A percentile compares a stretch with the other conserved stretches of the same genome.
These are phyloP conservation scores for Drosophila pseudoobscura DNA, from an alignment of 1,140 invertebrate species.

Conservation along the genomic window DNA sequence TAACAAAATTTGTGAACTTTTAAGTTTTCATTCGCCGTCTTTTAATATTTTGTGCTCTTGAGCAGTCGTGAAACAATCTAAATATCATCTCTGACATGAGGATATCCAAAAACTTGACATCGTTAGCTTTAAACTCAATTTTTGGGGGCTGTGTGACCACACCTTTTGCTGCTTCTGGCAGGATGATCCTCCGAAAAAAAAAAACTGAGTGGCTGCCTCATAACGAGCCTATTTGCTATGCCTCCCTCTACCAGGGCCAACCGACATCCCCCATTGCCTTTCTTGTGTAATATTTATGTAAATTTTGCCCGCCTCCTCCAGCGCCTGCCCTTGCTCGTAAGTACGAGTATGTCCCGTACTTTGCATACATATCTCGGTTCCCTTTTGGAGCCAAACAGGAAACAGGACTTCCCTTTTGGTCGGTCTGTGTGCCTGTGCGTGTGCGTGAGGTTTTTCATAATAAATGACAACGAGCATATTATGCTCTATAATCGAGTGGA, in stretches of 20 bases:
- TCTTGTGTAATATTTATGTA: slow-evolving; percentile 77
- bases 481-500: slow-evolving; percentile 78
- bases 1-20: too few relatives aligned
- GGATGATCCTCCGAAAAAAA: slow-evolving; percentile 46
- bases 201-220: slow-evolving; percentile 15
- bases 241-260: slow-evolving; percentile 29
- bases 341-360: neutral
- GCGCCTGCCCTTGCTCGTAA: slow-evolving; percentile 2
- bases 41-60: too few relatives aligned
- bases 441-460: slow-evolving; percentile 36
- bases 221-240: slow-evolving; percentile 78
- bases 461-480: slow-evolving; percentile 79
- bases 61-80: too few relatives aligned
- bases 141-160: slow-evolving; percentile 53
- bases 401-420: slow-evolving; percentile 1
- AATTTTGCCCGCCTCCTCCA: slow-evolving; percentile 30
- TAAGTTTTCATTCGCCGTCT: too few relatives aligned
- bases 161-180: slow-evolving; percentile 62
- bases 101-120: slow-evolving; percentile 28
- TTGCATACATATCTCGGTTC: slow-evolving; percentile 49
- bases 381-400: neutral
- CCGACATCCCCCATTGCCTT: slow-evolving; percentile 19
- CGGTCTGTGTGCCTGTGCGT: slow-evolving; percentile 3
- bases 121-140: slow-evolving; percentile 56
- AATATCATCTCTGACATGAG: too few relatives aligned